Evolutionary conservation across 2,797 vertebrate species (phyloP).

Genomic region (Crax fasciolata): DNA sequence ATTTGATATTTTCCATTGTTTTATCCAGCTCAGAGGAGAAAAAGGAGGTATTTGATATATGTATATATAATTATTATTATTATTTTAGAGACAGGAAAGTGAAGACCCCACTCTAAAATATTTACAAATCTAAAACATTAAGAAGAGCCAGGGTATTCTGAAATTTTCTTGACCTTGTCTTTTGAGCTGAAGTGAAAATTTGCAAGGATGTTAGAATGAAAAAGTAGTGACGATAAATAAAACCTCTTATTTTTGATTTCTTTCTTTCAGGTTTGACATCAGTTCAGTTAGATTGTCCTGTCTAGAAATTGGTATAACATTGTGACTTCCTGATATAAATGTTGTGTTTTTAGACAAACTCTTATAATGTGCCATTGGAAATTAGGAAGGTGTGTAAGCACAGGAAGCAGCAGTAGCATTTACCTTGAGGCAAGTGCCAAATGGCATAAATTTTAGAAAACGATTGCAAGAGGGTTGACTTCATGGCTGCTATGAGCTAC

Average conservation of each 20-base stretch:
- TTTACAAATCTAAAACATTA: background rate
- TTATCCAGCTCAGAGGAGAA: background rate
- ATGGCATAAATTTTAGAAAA: background rate
- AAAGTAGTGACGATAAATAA: background rate
- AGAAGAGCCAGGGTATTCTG: background rate
- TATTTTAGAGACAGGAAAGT: background rate
- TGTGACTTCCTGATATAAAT: background rate
- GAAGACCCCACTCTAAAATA: background rate
- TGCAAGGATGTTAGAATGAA: background rate
- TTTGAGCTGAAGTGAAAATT: background rate
- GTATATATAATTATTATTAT: background rate
- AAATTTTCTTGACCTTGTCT: background rate
- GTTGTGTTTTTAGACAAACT: background rate
- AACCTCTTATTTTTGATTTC: background rate
- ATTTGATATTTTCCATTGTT: background rate
- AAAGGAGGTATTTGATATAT: background rate
- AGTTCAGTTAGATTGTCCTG: background rate
- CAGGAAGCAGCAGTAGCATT: background rate
- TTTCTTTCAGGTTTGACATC: background rate
- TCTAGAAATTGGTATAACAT: background rate
- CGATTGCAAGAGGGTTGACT: background rate
- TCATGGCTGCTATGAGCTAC: background rate
- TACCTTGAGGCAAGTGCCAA: background rate
- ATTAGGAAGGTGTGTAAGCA: rapidly evolving
- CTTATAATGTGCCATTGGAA: background rate